These are phyloP conservation scores for Tolmerus cingulatus DNA, from an alignment of 2,888 invertebrate species.

Conservation along the genomic window DNA sequence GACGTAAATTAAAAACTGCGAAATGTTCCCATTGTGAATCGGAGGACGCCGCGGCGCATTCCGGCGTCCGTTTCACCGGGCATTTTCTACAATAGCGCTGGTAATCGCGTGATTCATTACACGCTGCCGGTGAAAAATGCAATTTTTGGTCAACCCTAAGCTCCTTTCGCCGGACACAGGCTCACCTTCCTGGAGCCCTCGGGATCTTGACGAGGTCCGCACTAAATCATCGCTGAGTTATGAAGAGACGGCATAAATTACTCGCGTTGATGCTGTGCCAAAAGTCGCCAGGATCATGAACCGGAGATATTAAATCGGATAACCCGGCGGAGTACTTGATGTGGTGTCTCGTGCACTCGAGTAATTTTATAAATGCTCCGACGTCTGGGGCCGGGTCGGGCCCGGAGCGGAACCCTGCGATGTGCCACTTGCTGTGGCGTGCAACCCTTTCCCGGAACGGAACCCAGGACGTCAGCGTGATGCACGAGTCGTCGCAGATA, in stretches of 20 bases:
- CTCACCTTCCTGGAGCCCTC: not conserved
- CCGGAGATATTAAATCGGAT: constrained; percentile 36
- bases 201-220: not conserved
- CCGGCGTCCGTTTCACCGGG: not conserved
- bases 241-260: constrained; percentile 34
- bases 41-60: not conserved
- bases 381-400: not conserved
- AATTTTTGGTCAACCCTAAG: constrained; percentile 27
- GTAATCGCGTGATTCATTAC: constrained; percentile 41
- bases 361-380: constrained; percentile 30
- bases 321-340: constrained; percentile 11
- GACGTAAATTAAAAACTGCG: constrained; percentile 36
- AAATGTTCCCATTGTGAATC: constrained; percentile 9
- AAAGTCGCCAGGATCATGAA: constrained; percentile 34
- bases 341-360: constrained; percentile 17
- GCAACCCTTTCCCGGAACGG: not conserved
- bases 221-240: constrained; percentile 39
- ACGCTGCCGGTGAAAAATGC: constrained; percentile 31
- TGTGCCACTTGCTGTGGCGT: not conserved
- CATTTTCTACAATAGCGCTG: constrained; percentile 7
- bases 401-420: not conserved
- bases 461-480: not conserved
- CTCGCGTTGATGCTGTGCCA: constrained; percentile 36
- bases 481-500: not conserved
- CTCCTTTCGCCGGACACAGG: not conserved